A percentile compares a stretch with the other conserved stretches of the same genome.
phyloP scores from a whole-genome alignment of 1,140 invertebrate genomes.

The Lordiphosa mommai region DNA sequence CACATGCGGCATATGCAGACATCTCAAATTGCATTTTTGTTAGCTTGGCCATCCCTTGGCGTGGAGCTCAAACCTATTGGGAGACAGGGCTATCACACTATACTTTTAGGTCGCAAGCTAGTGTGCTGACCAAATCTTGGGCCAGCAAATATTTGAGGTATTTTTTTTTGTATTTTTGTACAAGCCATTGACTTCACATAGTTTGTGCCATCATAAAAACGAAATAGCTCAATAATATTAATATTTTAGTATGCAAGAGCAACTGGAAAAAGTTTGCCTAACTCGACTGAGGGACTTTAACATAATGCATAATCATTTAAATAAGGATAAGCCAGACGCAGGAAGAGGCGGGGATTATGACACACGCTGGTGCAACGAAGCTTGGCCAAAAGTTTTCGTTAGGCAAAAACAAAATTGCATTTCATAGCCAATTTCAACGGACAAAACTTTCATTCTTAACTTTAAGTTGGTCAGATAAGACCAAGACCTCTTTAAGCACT shows the following conservation, averaged over 20 bases:
- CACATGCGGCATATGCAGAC: conserved; percentile 13
- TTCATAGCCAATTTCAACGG: conserved; percentile 58
- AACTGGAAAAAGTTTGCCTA: conserved; percentile 23
- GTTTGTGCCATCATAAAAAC: conserved; percentile 1
- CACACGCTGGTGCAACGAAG: conserved; percentile 32
- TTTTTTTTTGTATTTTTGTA: conserved; percentile 5
- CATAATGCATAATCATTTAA: conserved; percentile 73
- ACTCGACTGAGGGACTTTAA: conserved; percentile 22
- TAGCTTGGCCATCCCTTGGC: conserved; percentile 9
- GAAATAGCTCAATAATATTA: conserved; percentile 55
- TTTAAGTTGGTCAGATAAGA: conserved; percentile 52
- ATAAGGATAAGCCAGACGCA: conserved; percentile 46
- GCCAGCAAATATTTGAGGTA: conserved; percentile 14
- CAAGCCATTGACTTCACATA: conserved; percentile 34
- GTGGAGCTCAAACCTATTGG: conserved; percentile 27
- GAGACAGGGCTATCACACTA: neutral
- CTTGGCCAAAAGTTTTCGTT: conserved; percentile 19
- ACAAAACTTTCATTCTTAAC: conserved; percentile 37
- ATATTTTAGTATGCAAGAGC: conserved; percentile 50
- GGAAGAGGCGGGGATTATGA: conserved; percentile 21
- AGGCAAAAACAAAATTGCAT: conserved; percentile 48
- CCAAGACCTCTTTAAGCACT: conserved; percentile 27
- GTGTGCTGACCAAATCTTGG: neutral
- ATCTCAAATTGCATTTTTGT: conserved; percentile 37
- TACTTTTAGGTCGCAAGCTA: neutral